Percentiles rank a stretch among this genome's conserved stretches.
Evolutionary conservation across 2,888 invertebrate species (phyloP).

Genomic region (Rugalucina vietnamica): DNA sequence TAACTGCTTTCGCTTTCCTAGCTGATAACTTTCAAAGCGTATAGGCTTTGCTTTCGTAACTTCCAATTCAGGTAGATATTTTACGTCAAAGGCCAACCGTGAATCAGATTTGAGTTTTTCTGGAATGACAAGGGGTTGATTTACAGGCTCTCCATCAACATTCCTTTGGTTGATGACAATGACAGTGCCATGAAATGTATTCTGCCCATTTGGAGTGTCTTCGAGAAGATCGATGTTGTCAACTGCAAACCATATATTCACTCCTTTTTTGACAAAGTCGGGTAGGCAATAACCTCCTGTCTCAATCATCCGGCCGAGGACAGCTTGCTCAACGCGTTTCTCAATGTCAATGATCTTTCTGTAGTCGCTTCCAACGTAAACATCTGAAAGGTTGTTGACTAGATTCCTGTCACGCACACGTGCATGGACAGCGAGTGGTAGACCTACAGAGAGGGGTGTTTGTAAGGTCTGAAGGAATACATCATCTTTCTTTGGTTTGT

Average conservation of each 20-base stretch:
- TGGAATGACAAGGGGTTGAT: constrained; percentile 41
- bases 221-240: constrained; percentile 48
- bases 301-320: constrained; percentile 27
- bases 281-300: constrained; percentile 40
- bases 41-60: neutral
- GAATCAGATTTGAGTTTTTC: constrained; percentile 1
- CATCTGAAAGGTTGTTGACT: constrained; percentile 1
- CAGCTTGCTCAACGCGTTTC: constrained; percentile 29
- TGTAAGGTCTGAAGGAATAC: constrained; percentile 29
- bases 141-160: constrained; percentile 42
- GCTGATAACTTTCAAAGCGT: neutral
- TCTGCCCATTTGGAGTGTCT: constrained; percentile 29
- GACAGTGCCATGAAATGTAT: constrained; percentile 23
- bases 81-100: neutral
- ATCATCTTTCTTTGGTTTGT: constrained; percentile 14
- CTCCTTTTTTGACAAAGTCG: constrained; percentile 18
- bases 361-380: neutral
- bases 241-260: constrained; percentile 50
- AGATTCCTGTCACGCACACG: constrained; percentile 20
- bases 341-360: constrained; percentile 21
- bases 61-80: neutral
- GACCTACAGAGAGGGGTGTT: constrained; percentile 29
- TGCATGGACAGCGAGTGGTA: neutral
- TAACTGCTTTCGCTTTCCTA: neutral
- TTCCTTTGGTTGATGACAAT: constrained; percentile 32